Conservation (phyloP, 2,888 invertebrate genomes). For the Standfussiana lucernea region DNA sequence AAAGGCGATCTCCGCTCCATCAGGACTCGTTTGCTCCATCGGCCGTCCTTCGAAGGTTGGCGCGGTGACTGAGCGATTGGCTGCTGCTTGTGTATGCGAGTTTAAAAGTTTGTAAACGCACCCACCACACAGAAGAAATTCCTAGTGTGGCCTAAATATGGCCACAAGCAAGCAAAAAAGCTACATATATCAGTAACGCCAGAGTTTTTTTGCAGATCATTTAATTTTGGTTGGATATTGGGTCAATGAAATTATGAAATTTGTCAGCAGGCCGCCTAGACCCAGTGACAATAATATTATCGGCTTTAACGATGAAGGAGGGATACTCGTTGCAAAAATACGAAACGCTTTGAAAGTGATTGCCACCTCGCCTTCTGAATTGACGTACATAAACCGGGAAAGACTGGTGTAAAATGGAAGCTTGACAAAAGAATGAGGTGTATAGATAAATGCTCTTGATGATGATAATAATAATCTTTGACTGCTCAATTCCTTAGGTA, state of each 20-base stretch:
- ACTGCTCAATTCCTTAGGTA: neutral
- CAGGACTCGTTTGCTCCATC: neutral
- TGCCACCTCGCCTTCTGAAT: neutral
- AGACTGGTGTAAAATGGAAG: neutral
- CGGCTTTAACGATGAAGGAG: neutral
- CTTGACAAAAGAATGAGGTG: neutral
- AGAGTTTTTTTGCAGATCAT: neutral
- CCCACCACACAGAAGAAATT: neutral
- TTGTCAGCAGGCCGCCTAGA: neutral
- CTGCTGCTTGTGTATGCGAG: neutral
- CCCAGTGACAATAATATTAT: neutral
- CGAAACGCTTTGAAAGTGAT: neutral
- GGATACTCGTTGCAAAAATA: neutral
- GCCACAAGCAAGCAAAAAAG: neutral
- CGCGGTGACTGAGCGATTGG: neutral
- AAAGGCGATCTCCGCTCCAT: neutral
- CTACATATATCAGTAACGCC: neutral
- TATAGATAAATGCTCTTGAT: neutral
- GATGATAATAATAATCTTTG: neutral
- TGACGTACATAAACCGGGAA: neutral
- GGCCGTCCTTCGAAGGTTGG: neutral
- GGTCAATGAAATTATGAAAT: neutral
- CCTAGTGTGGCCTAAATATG: too few relatives aligned
- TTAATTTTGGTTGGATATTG: too few relatives aligned
- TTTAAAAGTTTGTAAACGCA: neutral